Evolutionary conservation across 2,888 invertebrate genomes (phyloP).

Genomic region (Monochamus alternatus): DNA sequence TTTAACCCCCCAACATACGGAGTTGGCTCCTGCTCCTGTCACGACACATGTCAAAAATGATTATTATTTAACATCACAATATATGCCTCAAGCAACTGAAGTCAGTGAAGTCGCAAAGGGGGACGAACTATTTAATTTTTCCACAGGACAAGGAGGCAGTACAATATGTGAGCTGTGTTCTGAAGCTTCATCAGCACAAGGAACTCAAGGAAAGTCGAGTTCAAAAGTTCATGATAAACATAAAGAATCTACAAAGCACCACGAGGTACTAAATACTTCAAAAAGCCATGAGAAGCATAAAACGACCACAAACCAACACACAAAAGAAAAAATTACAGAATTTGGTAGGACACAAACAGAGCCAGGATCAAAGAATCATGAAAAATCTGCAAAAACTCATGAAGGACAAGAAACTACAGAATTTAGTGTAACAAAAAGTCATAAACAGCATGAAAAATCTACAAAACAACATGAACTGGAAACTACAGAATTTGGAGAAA

Average conservation of each 20-base stretch:
- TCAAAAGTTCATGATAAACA: background rate
- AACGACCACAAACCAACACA: too few relatives aligned
- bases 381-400: too few relatives aligned
- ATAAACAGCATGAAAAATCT: background rate
- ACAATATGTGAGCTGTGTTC: constrained; percentile 32
- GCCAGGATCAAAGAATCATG: too few relatives aligned
- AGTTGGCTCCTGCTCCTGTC: constrained; percentile 31
- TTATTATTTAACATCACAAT: constrained; percentile 21
- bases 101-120: constrained; percentile 30
- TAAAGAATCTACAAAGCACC: background rate
- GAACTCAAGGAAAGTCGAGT: background rate
- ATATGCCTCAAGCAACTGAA: constrained; percentile 33
- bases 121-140: constrained; percentile 35
- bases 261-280: constrained; percentile 9
- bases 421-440: too few relatives aligned
- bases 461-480: background rate
- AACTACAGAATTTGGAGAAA: background rate
- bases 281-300: too few relatives aligned
- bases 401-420: too few relatives aligned
- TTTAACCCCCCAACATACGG: background rate
- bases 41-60: constrained; percentile 33
- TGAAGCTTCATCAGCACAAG: background rate
- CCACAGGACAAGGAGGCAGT: constrained; percentile 14
- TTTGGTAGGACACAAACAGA: too few relatives aligned
- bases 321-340: too few relatives aligned